These are phyloP conservation scores for Melieria crassipennis DNA, from an alignment of 2,888 invertebrate genomes.

Conservation along the genomic window DNA sequence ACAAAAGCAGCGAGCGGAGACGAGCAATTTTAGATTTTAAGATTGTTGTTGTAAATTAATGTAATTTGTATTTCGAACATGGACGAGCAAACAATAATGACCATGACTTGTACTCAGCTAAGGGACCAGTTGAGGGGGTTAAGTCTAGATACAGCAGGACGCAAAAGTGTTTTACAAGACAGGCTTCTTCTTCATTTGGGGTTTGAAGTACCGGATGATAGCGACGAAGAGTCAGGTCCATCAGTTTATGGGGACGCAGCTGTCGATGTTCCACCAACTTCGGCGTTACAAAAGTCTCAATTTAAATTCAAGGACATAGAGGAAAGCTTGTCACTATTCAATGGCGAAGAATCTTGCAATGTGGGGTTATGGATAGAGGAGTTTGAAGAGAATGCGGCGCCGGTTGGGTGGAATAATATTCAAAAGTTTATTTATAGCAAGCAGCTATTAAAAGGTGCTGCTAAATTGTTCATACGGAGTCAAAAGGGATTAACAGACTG, in stretches of 20 bases:
- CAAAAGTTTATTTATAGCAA: constrained; percentile 31
- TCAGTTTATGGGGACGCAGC: not conserved
- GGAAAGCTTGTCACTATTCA: constrained; percentile 20
- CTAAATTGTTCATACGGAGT: constrained; percentile 29
- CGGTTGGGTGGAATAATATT: constrained; percentile 24
- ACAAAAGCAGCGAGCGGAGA: too few species aligned
- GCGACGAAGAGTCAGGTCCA: not conserved
- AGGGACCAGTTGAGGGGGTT: constrained; percentile 14
- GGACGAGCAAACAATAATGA: constrained; percentile 15
- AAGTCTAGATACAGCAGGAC: constrained; percentile 9
- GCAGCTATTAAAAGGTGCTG: constrained; percentile 31
- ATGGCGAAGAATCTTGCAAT: constrained; percentile 23
- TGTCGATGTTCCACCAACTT: not conserved
- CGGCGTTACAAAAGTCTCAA: not conserved
- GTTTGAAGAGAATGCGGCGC: constrained; percentile 29
- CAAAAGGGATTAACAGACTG: constrained; percentile 24
- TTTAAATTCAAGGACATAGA: constrained; percentile 31
- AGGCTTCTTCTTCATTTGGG: constrained; percentile 13
- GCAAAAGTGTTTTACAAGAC: constrained; percentile 17
- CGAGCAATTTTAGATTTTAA: too few species aligned
- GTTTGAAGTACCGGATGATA: not conserved
- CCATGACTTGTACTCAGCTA: not conserved
- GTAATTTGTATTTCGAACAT: constrained; percentile 1
- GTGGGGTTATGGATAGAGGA: constrained; percentile 27
- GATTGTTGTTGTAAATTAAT: too few species aligned